Percentiles rank a stretch among this genome's conserved stretches.
phyloP scores from a whole-genome alignment of 2,888 invertebrate species.

The Strigamia maritima region DNA sequence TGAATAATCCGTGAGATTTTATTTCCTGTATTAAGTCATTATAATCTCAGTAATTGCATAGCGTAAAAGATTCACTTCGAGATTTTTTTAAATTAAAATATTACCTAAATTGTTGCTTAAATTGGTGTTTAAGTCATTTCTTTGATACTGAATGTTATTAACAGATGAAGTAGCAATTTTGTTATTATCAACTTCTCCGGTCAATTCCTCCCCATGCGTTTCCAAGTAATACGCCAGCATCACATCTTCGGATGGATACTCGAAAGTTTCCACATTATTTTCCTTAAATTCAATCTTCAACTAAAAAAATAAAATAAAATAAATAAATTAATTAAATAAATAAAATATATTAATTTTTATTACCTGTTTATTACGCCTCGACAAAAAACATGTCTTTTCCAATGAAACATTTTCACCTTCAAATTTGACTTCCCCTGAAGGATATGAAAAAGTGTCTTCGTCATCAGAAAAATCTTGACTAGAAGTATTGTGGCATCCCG shows the following conservation, averaged over 20 bases:
- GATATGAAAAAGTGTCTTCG: background rate
- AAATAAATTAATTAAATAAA: background rate
- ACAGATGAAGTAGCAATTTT: background rate
- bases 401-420: slow-evolving; percentile 37
- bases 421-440: slow-evolving; percentile 28
- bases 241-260: slow-evolving; percentile 38
- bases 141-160: background rate
- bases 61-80: no score
- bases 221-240: background rate
- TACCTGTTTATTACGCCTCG: slow-evolving; percentile 39
- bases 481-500: slow-evolving; percentile 13
- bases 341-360: background rate
- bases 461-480: slow-evolving; percentile 32
- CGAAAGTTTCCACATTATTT: slow-evolving; percentile 31
- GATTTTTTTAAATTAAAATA: background rate
- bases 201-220: background rate
- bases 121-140: background rate
- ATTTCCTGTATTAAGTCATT: background rate
- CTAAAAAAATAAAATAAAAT: slow-evolving; percentile 33
- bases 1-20: no score
- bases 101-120: background rate
- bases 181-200: background rate
- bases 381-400: slow-evolving; percentile 26
- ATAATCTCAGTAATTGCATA: background rate
- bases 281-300: slow-evolving; percentile 38